Evolutionary conservation across 1,140 invertebrate genomes (phyloP).

Genomic region (Pectinophora gossypiella): DNA sequence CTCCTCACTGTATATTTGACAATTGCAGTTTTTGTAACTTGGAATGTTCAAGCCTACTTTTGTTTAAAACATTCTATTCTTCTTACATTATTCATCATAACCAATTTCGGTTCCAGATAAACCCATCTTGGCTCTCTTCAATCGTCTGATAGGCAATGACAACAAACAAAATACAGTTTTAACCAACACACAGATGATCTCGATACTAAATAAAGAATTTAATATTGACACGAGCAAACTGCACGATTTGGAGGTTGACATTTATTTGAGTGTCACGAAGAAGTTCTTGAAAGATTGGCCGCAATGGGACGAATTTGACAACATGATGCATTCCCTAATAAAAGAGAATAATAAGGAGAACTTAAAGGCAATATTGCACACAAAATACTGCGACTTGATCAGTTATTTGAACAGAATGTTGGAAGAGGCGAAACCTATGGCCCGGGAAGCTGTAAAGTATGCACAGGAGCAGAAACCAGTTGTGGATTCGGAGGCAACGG

Average conservation of each 20-base stretch:
- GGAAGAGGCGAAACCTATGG: conserved; percentile 18
- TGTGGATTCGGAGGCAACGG: not conserved
- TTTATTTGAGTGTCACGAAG: conserved; percentile 52
- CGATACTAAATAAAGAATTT: conserved; percentile 51
- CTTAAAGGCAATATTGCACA: conserved; percentile 26
- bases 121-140: not conserved
- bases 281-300: conserved; percentile 63
- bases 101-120: not conserved
- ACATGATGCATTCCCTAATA: conserved; percentile 23
- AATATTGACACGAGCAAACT: conserved; percentile 23
- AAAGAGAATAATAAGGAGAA: conserved; percentile 16
- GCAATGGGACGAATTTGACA: conserved; percentile 53
- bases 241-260: conserved; percentile 42
- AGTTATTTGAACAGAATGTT: conserved; percentile 33
- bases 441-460: conserved; percentile 14
- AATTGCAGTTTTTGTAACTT: no score
- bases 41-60: no score
- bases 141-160: conserved; percentile 34
- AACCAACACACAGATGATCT: conserved; percentile 49
- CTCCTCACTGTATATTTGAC: no score
- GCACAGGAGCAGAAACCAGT: conserved; percentile 4
- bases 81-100: no score
- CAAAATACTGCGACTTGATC: conserved; percentile 37
- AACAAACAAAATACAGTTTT: conserved; percentile 46
- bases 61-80: no score